Evolutionary conservation across 2,888 invertebrate species (phyloP).

Genomic region (Fragum sueziense): DNA sequence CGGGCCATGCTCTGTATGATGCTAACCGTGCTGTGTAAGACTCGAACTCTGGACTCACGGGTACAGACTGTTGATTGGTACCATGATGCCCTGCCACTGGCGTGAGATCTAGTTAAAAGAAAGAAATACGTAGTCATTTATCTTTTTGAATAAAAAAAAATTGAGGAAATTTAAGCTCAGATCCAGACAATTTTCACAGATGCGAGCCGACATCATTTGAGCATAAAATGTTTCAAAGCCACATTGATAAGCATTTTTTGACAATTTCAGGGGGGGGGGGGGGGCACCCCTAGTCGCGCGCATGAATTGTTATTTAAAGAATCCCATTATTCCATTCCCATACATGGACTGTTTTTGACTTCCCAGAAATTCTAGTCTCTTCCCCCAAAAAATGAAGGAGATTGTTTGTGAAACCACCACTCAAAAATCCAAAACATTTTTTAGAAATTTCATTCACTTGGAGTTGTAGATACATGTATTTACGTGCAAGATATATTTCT

Average conservation of each 20-base stretch:
- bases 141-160: no score
- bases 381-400: neutral
- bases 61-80: neutral
- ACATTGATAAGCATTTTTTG: neutral
- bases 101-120: no score
- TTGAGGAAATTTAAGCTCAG: no score
- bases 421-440: neutral
- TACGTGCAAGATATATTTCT: neutral
- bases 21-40: neutral
- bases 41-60: neutral
- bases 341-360: neutral
- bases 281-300: neutral
- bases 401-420: neutral
- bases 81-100: no score
- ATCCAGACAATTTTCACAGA: no score
- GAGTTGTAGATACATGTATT: neutral
- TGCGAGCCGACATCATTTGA: no score
- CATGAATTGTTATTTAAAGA: neutral
- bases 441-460: neutral
- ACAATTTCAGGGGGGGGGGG: neutral
- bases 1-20: neutral
- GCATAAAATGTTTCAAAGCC: no score
- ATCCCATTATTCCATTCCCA: neutral
- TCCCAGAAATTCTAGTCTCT: neutral
- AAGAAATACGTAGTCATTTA: no score